phyloP scores from a whole-genome alignment of 2,888 invertebrate genomes.

The Abrostola triplasia region DNA sequence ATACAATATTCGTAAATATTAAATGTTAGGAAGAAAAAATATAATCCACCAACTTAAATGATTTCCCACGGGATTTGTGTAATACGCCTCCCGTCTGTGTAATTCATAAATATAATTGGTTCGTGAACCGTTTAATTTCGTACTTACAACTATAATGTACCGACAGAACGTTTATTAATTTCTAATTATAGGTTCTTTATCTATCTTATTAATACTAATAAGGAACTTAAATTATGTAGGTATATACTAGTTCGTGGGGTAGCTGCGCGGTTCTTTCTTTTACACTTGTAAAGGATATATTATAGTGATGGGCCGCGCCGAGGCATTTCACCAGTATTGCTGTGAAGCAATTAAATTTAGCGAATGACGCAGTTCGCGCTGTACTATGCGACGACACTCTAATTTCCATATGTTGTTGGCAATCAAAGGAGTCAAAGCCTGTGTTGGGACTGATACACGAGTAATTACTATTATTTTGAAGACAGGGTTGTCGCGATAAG shows the following conservation, averaged over 20 bases:
- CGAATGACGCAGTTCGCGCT: conserved; percentile 11
- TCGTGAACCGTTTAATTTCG: background rate
- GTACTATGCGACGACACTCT: conserved; percentile 1
- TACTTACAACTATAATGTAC: background rate
- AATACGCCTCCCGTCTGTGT: background rate
- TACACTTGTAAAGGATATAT: background rate
- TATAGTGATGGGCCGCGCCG: background rate
- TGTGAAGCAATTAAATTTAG: conserved; percentile 11
- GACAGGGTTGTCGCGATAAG: background rate
- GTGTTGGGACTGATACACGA: background rate
- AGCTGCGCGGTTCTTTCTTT: no score
- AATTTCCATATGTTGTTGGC: conserved; percentile 22
- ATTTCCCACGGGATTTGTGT: conserved; percentile 15
- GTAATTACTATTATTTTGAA: background rate
- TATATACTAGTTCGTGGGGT: no score
- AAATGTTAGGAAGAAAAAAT: conserved; percentile 1
- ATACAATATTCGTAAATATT: background rate
- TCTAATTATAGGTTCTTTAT: no score
- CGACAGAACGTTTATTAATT: no score
- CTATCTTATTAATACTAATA: no score
- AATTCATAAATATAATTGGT: background rate
- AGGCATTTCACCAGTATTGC: background rate
- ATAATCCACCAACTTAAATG: conserved; percentile 6
- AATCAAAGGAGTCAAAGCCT: conserved; percentile 9
- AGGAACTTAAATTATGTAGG: no score